Evolutionary conservation across 1,140 invertebrate genomes (phyloP), one percentile per base, ranked within the genome.

Genomic region (Brachionus rotundiformis): DNA sequence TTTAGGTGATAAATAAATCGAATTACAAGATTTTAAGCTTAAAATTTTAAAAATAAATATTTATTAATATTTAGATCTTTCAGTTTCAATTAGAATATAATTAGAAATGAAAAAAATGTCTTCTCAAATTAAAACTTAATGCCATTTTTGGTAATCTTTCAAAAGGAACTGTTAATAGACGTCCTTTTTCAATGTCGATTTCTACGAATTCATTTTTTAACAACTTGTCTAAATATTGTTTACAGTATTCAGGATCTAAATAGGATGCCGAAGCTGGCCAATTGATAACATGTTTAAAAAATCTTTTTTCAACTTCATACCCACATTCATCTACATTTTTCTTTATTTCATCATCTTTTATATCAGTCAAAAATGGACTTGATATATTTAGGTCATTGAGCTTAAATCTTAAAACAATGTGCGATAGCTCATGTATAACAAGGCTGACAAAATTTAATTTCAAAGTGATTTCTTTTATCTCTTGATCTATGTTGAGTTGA

Each of bases 131-230:
- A 63, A 10, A 63, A 27, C 54, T 23, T 0, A 61, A 63, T 63
- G 59, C 59, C 59, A 63, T 63, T 63, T 63, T 63, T 63, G 59
- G 29, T 29, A 31, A 63, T 1, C 13, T 63, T 10, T 63, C 59
- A 29, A 11, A 3, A 13, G 23, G 27, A 63, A 63, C n/a, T 63
- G 29, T 63, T 27, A 29, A 27, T 11, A 63, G 59, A 27, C 29
- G 25, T 6, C 8, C 59, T 63, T 63, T 63, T 13, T 63, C 59
- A 63, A 63, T 63, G n/a, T 63, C 59, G 3, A 63, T 27, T 63
- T 63, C 25, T 27, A 63, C 29, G 19, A 29, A 63, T 29, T 63
- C 29, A n/a, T 63, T 31, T 29, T 63, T 63, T 31, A 63, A 63
- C 23, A 63, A 29, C n/a, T 25, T 54, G 13, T 54, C 49, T 19